Evolutionary conservation across 1,140 invertebrate genomes (phyloP).

Genomic region (Drosophila parvula): DNA sequence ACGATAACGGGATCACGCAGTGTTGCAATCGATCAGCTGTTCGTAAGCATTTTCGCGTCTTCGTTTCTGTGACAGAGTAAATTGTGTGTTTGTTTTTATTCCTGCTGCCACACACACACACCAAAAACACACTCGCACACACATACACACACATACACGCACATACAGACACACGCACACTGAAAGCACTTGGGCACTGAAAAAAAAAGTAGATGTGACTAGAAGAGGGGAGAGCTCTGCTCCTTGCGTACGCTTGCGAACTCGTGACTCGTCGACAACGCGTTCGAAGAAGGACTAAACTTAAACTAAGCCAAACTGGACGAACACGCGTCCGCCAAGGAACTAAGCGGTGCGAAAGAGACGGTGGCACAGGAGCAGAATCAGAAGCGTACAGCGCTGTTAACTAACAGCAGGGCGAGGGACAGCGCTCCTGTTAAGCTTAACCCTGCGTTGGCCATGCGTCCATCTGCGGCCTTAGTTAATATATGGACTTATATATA

Average conservation of each 20-base stretch:
- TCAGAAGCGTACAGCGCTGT: constrained; percentile 9
- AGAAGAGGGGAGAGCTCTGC: constrained; percentile 16
- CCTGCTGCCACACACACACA: constrained; percentile 41
- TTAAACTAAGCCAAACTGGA: constrained; percentile 34
- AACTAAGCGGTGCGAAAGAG: constrained; percentile 21
- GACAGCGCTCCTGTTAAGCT: constrained; percentile 11
- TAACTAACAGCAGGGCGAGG: constrained; percentile 7
- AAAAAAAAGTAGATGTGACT: constrained; percentile 56
- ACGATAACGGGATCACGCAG: constrained; percentile 20
- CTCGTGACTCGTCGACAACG: constrained; percentile 58
- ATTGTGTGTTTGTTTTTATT: constrained; percentile 54
- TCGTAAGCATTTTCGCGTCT: constrained; percentile 14
- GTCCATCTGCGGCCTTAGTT: background rate
- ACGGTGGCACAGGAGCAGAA: background rate
- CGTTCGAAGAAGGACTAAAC: constrained; percentile 59
- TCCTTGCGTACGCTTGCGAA: constrained; percentile 60
- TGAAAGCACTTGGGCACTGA: constrained; percentile 65
- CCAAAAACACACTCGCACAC: constrained; percentile 16
- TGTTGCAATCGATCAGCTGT: constrained; percentile 34
- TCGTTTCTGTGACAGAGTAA: constrained; percentile 24
- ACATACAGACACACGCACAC: constrained; percentile 44
- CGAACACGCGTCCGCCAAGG: constrained; percentile 26
- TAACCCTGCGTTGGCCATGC: constrained; percentile 12
- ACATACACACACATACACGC: constrained; percentile 6
- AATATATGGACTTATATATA: background rate